Evolutionary conservation across 2,888 invertebrate genomes (phyloP).

Genomic region (Xestia rhomboidea): DNA sequence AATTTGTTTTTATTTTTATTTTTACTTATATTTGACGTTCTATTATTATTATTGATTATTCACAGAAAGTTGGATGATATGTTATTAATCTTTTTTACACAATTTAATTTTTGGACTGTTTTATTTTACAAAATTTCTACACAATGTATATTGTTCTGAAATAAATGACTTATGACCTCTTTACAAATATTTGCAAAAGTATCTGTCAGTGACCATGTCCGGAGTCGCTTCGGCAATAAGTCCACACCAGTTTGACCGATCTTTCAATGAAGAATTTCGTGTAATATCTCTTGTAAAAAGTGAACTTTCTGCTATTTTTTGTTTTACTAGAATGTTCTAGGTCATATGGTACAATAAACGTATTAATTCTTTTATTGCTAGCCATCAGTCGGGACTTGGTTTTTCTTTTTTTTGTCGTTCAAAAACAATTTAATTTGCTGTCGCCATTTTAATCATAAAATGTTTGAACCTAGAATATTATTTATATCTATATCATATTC

Average conservation of each 20-base stretch:
- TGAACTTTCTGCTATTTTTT: constrained; percentile 34
- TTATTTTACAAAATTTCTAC: too few relatives aligned
- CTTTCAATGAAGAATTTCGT: background rate
- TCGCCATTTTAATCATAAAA: constrained; percentile 6
- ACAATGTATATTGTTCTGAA: too few relatives aligned
- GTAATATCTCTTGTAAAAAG: too few relatives aligned
- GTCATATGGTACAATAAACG: constrained; percentile 34
- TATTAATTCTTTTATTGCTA: constrained; percentile 46
- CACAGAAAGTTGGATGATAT: too few relatives aligned
- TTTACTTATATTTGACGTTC: too few relatives aligned
- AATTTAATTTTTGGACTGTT: too few relatives aligned
- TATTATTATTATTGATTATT: too few relatives aligned
- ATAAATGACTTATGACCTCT: too few relatives aligned
- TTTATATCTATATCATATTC: too few relatives aligned
- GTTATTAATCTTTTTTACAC: too few relatives aligned
- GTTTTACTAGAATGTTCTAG: constrained; percentile 7
- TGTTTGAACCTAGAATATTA: background rate
- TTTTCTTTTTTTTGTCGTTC: background rate
- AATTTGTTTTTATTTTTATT: too few relatives aligned
- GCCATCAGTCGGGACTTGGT: constrained; percentile 17
- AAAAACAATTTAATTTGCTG: background rate
- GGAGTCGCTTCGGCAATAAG: background rate
- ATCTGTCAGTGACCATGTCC: background rate
- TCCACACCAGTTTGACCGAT: background rate
- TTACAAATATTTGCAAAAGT: background rate